Evolutionary conservation across 2,797 vertebrate genomes (phyloP).

Genomic region (Poeciliopsis gracilis): DNA sequence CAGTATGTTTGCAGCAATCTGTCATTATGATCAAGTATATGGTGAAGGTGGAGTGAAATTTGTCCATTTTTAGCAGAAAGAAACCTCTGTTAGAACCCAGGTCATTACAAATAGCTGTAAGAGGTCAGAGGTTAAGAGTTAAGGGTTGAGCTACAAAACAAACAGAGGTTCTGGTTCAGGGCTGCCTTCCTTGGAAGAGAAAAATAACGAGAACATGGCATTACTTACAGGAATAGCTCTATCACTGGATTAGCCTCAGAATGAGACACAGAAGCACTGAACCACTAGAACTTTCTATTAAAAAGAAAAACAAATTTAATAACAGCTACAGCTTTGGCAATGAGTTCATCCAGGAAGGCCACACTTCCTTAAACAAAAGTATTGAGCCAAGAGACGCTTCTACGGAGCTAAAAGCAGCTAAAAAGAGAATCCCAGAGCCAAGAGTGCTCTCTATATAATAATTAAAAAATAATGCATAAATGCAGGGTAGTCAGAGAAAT

Average conservation of each 20-base stretch:
- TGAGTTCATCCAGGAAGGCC: neutral
- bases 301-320: neutral
- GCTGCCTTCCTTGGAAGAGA: neutral
- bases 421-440: neutral
- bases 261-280: neutral
- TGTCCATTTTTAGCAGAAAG: neutral
- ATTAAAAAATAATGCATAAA: neutral
- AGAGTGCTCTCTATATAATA: neutral
- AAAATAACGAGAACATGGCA: neutral
- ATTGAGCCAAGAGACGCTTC: neutral
- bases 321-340: neutral
- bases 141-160: neutral
- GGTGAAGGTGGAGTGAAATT: neutral
- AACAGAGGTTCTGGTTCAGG: neutral
- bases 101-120: neutral
- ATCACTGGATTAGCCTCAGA: neutral
- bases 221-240: neutral
- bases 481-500: neutral
- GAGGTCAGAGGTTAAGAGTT: neutral
- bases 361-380: neutral
- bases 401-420: no score
- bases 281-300: neutral
- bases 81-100: neutral
- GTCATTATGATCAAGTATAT: neutral
- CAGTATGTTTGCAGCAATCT: neutral